phyloP scores from a whole-genome alignment of 2,113 vertebrate species.

The Channa argus region DNA sequence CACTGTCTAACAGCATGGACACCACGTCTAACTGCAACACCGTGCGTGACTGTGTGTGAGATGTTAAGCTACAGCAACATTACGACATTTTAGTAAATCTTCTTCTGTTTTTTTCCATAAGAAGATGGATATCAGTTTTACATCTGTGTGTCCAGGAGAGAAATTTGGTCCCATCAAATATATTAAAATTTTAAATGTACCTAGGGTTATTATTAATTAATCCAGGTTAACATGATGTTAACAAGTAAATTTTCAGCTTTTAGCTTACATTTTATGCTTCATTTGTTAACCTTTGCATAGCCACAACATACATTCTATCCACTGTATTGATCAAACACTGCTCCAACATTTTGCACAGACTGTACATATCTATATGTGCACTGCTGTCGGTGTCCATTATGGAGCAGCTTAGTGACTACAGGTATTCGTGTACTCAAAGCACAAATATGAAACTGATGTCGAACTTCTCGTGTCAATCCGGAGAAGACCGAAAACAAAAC shows the following conservation, averaged over 20 bases:
- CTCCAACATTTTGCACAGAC: not conserved
- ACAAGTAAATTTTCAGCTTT: not conserved
- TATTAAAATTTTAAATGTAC: no score
- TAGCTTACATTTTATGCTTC: not conserved
- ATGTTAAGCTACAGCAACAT: constrained; percentile 7
- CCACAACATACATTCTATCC: no score
- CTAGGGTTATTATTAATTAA: not conserved
- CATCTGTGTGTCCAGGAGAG: not conserved
- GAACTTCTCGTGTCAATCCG: constrained; percentile 7
- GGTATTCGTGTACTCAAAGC: not conserved
- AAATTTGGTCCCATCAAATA: no score
- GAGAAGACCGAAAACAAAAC: not conserved
- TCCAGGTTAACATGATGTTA: not conserved
- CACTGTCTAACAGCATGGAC: constrained; percentile 73
- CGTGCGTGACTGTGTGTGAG: constrained; percentile 38
- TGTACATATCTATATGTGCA: no score
- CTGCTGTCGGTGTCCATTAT: not conserved
- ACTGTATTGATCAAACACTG: not conserved
- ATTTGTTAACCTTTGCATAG: not conserved
- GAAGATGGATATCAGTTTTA: constrained; percentile 27
- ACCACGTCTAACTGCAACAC: constrained; percentile 36
- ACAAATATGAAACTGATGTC: constrained; percentile 11
- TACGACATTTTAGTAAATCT: constrained; percentile 8
- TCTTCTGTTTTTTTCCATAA: constrained; percentile 14
- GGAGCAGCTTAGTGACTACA: not conserved